Evolutionary conservation across 2,797 vertebrate genomes (phyloP), one percentile per base, ranked within the genome.

Genomic region (Sardinella longiceps): DNA sequence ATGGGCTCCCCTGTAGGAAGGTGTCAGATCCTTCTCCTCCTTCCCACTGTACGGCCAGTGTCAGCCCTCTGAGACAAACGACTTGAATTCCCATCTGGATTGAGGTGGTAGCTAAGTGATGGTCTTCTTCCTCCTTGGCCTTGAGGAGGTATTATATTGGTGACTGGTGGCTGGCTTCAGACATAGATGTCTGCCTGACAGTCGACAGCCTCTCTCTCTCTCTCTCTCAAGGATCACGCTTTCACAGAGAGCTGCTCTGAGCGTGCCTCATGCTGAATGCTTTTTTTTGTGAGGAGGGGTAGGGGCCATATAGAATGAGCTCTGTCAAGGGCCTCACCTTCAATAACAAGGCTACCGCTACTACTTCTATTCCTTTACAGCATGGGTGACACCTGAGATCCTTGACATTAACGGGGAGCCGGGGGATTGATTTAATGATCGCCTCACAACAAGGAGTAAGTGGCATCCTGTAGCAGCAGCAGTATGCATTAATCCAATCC

Each of bases 71-170:
- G 85, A 25, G 84, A 81, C 77, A 82, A 83, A 85, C 85, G 66
- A 63, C 83, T 86, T 85, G 84, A 84, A 85, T 85, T 84, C 70
- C 85, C 33, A 84, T 84, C 80, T 80, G 82, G 85, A 60, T 20
- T 50, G 33, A 83, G 82, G 83, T 85, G 84, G 84, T n/a, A 82
- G 86, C 84, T 2, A 5, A 20, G 33, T 37, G 37, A 43, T 39
- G 33, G 70, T 37, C 70, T 20, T 77, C 37, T 37, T 18, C 18
- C 33, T 18, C 18, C 33, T 33, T 39, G 70, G 70, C 70, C 70
- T 77, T 77, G 70, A 77, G 70, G 18, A 23, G 37, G 70, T 77
- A 39, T 77, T 39, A 30, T 37, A 70, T 30, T 58, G 15, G 12
- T 25, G 12, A 12, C 28, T 20, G n/a, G 12, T 25, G 12, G 28